Conservation (phyloP, 2,797 vertebrate genomes). For the Buphagus erythrorhynchus region DNA sequence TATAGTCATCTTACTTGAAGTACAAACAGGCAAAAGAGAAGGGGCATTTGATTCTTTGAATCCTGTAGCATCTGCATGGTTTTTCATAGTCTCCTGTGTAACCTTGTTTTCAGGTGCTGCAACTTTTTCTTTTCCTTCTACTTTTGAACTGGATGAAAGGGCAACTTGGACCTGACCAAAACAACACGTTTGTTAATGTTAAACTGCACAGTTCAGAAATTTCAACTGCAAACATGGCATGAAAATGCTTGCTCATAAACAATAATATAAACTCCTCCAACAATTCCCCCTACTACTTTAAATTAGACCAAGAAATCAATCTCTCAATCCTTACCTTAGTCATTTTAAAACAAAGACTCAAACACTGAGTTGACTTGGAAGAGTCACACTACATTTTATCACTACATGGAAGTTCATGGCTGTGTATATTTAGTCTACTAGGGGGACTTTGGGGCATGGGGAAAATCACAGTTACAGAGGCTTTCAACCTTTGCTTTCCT, state of each 20-base stretch:
- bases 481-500: neutral
- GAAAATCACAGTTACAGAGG: neutral
- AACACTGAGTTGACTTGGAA: neutral
- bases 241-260: neutral
- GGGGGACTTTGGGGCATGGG: neutral
- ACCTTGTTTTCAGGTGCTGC: slow-evolving; percentile 68
- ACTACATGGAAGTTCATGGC: neutral
- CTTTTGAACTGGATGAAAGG: slow-evolving; percentile 41
- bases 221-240: neutral
- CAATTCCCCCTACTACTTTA: neutral
- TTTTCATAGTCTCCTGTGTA: slow-evolving; percentile 67
- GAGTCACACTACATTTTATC: neutral
- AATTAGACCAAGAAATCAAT: neutral
- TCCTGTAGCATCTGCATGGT: slow-evolving; percentile 60
- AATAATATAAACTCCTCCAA: neutral
- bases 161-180: slow-evolving; percentile 70
- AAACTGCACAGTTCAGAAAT: neutral
- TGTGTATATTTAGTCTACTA: neutral
- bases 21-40: slow-evolving; percentile 66
- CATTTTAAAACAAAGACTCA: neutral
- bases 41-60: slow-evolving; percentile 69
- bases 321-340: neutral
- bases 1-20: slow-evolving; percentile 73
- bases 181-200: slow-evolving; percentile 15
- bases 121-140: slow-evolving; percentile 70